phyloP scores from a whole-genome alignment of 2,888 invertebrate species.

The Brachynemurus nebulosus region DNA sequence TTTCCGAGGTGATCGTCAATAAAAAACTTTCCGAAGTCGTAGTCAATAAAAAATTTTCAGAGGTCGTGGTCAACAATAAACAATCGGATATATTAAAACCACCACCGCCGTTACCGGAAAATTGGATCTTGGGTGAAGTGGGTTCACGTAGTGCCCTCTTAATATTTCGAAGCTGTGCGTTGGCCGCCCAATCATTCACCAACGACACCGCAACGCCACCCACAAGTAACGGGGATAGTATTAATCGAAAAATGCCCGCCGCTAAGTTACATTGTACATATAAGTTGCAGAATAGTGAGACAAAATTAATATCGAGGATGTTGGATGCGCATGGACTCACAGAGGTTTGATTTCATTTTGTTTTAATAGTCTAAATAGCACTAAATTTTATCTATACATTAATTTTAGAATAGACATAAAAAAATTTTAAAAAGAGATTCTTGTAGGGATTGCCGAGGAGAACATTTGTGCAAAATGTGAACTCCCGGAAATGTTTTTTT shows the following conservation, averaged over 20 bases:
- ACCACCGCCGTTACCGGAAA: not conserved
- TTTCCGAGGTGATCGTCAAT: too few relatives aligned
- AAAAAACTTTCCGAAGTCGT: too few relatives aligned
- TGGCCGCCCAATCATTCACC: constrained; percentile 30
- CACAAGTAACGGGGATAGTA: constrained; percentile 15
- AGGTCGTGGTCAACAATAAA: not conserved
- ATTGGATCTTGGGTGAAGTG: not conserved
- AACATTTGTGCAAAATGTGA: too few relatives aligned
- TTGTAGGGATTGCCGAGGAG: too few relatives aligned
- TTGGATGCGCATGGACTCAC: constrained; percentile 63
- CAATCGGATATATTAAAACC: not conserved
- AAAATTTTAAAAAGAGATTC: too few relatives aligned
- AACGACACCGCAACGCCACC: constrained; percentile 27
- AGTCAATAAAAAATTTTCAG: too few relatives aligned
- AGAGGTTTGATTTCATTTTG: constrained; percentile 46
- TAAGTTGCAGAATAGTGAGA: constrained; percentile 69
- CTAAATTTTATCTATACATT: too few relatives aligned
- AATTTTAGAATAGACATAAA: too few relatives aligned
- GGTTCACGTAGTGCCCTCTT: constrained; percentile 51
- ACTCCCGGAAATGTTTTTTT: too few relatives aligned
- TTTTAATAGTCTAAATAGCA: too few relatives aligned
- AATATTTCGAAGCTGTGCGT: constrained; percentile 50
- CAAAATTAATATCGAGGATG: constrained; percentile 59
- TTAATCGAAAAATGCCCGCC: constrained; percentile 44
- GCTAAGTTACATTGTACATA: constrained; percentile 58